A percentile compares a stretch with the other conserved stretches of the same genome.
Evolutionary conservation across 2,888 invertebrate genomes (phyloP).

Genomic region (Eupithecia exiguata): DNA sequence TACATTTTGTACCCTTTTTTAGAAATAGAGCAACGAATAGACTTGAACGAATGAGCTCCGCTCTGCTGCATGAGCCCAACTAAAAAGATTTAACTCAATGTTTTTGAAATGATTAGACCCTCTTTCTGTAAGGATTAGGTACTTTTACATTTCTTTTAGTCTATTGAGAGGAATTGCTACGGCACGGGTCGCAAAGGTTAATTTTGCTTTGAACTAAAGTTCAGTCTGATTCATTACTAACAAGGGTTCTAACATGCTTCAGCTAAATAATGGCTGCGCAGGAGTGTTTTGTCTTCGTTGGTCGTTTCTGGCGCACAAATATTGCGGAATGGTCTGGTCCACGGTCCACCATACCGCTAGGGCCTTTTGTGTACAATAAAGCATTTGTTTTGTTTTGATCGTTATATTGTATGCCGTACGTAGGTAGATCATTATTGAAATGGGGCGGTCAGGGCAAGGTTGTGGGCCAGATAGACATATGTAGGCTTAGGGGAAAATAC

Average conservation of each 20-base stretch:
- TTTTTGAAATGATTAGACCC: background rate
- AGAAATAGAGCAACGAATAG: background rate
- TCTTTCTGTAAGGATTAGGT: background rate
- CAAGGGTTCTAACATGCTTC: background rate
- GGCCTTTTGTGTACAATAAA: too few species aligned
- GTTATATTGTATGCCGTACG: background rate
- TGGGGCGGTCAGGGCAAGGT: too few species aligned
- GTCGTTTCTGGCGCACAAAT: background rate
- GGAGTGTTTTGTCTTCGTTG: background rate
- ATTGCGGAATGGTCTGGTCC: background rate
- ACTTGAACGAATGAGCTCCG: background rate
- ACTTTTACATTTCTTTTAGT: background rate
- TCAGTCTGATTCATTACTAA: constrained; percentile 4
- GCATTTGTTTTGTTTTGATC: background rate
- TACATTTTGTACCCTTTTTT: background rate
- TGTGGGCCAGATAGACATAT: too few species aligned
- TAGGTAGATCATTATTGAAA: background rate
- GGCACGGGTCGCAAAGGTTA: background rate
- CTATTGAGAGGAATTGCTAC: background rate
- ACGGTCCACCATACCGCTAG: too few species aligned
- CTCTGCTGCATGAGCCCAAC: background rate
- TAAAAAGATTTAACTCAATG: background rate
- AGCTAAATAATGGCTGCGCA: constrained; percentile 1
- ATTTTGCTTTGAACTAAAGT: background rate
- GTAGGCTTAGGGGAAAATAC: background rate